Conservation (phyloP, 2,797 vertebrate genomes). For the Carapus acus region DNA sequence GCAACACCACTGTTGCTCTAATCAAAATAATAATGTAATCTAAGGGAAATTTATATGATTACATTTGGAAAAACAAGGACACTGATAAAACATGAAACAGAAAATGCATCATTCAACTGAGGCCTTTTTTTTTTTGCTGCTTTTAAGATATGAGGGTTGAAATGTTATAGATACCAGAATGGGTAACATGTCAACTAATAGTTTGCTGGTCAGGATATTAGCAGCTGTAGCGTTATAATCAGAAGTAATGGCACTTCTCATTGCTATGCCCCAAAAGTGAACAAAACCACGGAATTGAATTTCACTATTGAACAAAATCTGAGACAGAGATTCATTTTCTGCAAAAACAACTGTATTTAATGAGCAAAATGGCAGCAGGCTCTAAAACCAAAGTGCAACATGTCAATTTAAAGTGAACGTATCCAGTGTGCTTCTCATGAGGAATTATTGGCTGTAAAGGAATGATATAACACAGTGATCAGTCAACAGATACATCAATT, state of each 20-base stretch:
- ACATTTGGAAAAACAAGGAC: no score
- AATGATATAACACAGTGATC: slow-evolving; percentile 62
- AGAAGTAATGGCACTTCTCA: slow-evolving; percentile 9
- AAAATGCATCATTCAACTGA: no score
- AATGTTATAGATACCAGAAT: not conserved
- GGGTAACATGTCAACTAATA: no score
- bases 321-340: slow-evolving; percentile 34
- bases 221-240: slow-evolving; percentile 12
- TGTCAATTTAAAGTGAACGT: slow-evolving; percentile 59
- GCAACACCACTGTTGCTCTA: no score
- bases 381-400: slow-evolving; percentile 70
- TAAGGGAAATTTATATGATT: no score
- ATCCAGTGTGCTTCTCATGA: slow-evolving; percentile 67
- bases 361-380: slow-evolving; percentile 59
- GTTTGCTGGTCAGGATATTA: slow-evolving; percentile 38
- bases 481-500: slow-evolving; percentile 48
- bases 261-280: no score
- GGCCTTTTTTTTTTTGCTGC: no score
- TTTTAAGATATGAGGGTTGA: no score
- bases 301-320: slow-evolving; percentile 29
- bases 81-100: no score
- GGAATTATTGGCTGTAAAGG: slow-evolving; percentile 55
- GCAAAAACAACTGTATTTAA: slow-evolving; percentile 46
- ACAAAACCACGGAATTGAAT: slow-evolving; percentile 11
- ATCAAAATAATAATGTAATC: no score